Evolutionary conservation across 2,888 invertebrate genomes (phyloP).

Genomic region (Coronaproctus castanopsis): DNA sequence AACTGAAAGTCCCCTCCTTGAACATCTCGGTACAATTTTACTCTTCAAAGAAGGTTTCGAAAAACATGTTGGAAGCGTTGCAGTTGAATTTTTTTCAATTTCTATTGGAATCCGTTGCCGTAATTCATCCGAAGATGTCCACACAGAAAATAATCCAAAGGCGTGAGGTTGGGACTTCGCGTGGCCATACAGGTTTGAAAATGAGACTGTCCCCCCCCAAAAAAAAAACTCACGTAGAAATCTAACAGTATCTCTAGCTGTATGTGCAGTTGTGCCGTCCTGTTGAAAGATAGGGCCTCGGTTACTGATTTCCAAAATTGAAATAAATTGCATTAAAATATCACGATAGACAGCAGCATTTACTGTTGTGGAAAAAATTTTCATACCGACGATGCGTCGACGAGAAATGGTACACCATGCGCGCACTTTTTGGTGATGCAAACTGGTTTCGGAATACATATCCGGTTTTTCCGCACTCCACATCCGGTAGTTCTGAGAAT

Average conservation of each 20-base stretch:
- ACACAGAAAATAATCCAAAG: not conserved
- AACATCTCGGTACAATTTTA: no score
- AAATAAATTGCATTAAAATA: slow-evolving; percentile 7
- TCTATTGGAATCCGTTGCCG: not conserved
- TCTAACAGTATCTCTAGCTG: slow-evolving; percentile 7
- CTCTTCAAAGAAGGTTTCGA: no score
- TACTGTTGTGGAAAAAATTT: slow-evolving; percentile 7
- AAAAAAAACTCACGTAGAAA: slow-evolving; percentile 1
- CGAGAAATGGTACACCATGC: slow-evolving; percentile 9
- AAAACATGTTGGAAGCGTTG: no score
- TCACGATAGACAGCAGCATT: slow-evolving; percentile 6
- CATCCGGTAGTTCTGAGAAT: slow-evolving; percentile 14
- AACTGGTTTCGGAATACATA: slow-evolving; percentile 4
- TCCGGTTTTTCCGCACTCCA: slow-evolving; percentile 16
- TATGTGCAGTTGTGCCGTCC: slow-evolving; percentile 10
- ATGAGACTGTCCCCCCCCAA: not conserved
- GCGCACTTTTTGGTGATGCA: slow-evolving; percentile 11
- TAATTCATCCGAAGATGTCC: not conserved
- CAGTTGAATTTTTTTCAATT: not conserved
- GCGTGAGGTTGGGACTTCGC: not conserved
- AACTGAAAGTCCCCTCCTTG: no score
- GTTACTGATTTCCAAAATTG: slow-evolving; percentile 4
- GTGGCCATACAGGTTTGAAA: not conserved
- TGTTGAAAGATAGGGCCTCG: slow-evolving; percentile 10
- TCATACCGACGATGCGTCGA: slow-evolving; percentile 10